Evolutionary conservation across 2,888 invertebrate species (phyloP).

Genomic region (Chymomyza procnemis): DNA sequence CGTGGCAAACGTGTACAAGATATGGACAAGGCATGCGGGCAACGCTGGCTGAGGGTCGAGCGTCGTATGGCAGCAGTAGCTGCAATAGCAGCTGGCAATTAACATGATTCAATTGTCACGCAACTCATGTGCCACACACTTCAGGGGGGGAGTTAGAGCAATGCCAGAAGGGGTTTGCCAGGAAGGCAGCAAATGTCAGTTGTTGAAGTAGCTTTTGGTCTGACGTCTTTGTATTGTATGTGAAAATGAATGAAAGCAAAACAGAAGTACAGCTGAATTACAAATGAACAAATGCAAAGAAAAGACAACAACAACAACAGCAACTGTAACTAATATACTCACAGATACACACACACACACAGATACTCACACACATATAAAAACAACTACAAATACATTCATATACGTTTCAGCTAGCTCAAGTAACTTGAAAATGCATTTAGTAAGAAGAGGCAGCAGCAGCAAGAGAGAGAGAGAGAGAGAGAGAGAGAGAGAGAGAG

Average conservation of each 20-base stretch:
- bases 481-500: no score
- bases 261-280: constrained; percentile 1
- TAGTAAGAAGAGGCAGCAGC: constrained; percentile 16
- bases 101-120: constrained; percentile 70
- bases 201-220: constrained; percentile 35
- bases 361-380: constrained; percentile 33
- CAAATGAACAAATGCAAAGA: neutral
- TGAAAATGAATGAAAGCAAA: neutral
- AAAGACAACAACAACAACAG: constrained; percentile 29
- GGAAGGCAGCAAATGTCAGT: constrained; percentile 20
- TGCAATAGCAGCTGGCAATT: constrained; percentile 50
- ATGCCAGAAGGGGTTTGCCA: constrained; percentile 2
- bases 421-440: constrained; percentile 51
- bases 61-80: constrained; percentile 26
- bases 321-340: constrained; percentile 60
- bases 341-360: constrained; percentile 30
- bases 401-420: constrained; percentile 47
- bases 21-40: constrained; percentile 36
- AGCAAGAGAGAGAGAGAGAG: no score
- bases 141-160: constrained; percentile 51
- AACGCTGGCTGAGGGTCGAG: constrained; percentile 27
- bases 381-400: neutral
- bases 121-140: constrained; percentile 70
- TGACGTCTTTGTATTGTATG: neutral
- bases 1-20: neutral